Evolutionary conservation across 1,140 invertebrate species (phyloP).

Genomic region (Helicoverpa zea): DNA sequence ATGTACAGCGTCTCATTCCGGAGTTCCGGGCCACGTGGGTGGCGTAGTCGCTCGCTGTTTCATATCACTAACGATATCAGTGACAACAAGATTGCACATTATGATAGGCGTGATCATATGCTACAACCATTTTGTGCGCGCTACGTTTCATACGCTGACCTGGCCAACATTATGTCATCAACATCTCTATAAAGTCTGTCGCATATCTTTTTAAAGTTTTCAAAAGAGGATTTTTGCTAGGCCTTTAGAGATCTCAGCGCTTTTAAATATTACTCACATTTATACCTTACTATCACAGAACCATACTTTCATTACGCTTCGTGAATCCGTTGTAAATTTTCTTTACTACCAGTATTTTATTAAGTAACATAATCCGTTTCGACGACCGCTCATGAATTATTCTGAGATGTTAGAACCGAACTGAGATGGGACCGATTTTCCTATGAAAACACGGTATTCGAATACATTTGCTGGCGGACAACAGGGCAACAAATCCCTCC

Average conservation of each 20-base stretch:
- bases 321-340: slow-evolving; percentile 3
- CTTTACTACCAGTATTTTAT: neutral
- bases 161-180: neutral
- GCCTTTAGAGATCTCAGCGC: too few species aligned
- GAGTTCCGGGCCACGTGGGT: slow-evolving; percentile 71
- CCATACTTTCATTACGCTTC: neutral
- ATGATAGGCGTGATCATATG: slow-evolving; percentile 45
- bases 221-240: too few species aligned
- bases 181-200: too few species aligned
- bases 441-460: slow-evolving; percentile 18
- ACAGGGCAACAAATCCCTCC: slow-evolving; percentile 32
- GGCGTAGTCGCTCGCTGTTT: slow-evolving; percentile 53
- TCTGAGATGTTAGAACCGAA: neutral
- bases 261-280: too few species aligned
- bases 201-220: too few species aligned
- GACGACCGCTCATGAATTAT: slow-evolving; percentile 19
- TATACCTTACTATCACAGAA: too few species aligned
- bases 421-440: neutral
- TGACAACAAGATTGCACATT: slow-evolving; percentile 53
- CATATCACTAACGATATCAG: slow-evolving; percentile 52
- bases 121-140: slow-evolving; percentile 14
- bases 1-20: slow-evolving; percentile 52
- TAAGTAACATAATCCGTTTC: neutral
- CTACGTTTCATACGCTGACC: slow-evolving; percentile 34
- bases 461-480: slow-evolving; percentile 19